phyloP scores from a whole-genome alignment of 1,140 invertebrate genomes.

The Ceratina australensis region DNA sequence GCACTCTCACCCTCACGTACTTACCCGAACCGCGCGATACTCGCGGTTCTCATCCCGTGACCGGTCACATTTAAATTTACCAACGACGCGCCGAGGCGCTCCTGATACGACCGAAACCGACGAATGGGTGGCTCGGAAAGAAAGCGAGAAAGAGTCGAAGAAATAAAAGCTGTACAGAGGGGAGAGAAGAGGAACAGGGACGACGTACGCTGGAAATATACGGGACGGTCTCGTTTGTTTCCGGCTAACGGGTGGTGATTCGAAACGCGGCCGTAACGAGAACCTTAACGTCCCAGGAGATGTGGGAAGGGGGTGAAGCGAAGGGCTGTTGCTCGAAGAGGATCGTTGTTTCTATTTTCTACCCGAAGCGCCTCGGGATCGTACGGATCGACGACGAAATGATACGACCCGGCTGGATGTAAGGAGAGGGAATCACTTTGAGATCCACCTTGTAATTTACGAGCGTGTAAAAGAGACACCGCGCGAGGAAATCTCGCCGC shows the following conservation, averaged over 20 bases:
- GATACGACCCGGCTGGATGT: conserved; percentile 30
- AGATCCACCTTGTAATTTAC: conserved; percentile 37
- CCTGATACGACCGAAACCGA: background rate
- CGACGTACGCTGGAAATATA: conserved; percentile 58
- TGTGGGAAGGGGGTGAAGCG: background rate
- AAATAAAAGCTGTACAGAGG: background rate
- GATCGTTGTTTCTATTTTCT: conserved; percentile 56
- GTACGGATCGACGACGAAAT: conserved; percentile 41
- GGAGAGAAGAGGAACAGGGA: background rate
- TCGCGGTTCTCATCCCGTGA: conserved; percentile 36
- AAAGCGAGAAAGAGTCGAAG: background rate
- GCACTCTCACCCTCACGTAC: conserved; percentile 3
- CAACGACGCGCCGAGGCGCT: conserved; percentile 46
- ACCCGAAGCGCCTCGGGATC: conserved; percentile 27
- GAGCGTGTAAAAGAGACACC: conserved; percentile 9
- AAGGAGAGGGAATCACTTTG: conserved; percentile 35
- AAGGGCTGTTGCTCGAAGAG: background rate
- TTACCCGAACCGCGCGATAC: conserved; percentile 3
- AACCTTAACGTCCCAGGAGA: conserved; percentile 44
- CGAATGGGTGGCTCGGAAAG: background rate
- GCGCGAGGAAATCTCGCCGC: background rate
- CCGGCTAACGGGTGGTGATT: conserved; percentile 44
- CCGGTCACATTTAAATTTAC: conserved; percentile 64
- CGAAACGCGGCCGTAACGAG: conserved; percentile 49
- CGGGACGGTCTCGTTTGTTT: conserved; percentile 58